A percentile compares a stretch with the other conserved stretches of the same genome.
phyloP scores from a whole-genome alignment of 2,113 vertebrate genomes.

The Progne subis region DNA sequence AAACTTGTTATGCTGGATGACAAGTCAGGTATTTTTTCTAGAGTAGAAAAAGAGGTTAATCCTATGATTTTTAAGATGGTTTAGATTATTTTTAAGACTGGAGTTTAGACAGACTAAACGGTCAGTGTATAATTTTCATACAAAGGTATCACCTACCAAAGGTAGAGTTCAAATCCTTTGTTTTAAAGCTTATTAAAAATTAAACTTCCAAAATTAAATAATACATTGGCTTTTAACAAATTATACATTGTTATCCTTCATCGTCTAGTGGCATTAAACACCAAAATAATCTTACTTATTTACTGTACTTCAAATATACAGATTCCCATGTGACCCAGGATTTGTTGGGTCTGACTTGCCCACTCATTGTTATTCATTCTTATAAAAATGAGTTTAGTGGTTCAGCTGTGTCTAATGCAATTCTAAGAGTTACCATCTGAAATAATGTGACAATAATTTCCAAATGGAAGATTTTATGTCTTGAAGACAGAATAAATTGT shows the following conservation, averaged over 20 bases:
- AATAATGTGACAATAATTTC: neutral
- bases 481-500: neutral
- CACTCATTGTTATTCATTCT: neutral
- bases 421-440: neutral
- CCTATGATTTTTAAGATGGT: neutral
- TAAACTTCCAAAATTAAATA: neutral
- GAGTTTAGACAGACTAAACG: neutral
- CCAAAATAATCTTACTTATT: neutral
- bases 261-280: neutral
- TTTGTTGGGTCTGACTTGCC: neutral
- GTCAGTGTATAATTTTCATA: neutral
- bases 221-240: neutral
- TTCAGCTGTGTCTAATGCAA: neutral
- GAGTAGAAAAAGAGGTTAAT: slow-evolving; percentile 56
- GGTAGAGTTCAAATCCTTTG: neutral
- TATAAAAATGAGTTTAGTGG: neutral
- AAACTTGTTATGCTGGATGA: slow-evolving; percentile 84
- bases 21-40: slow-evolving; percentile 81
- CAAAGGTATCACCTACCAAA: neutral
- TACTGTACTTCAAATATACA: neutral
- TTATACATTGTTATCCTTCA: neutral
- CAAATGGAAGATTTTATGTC: neutral
- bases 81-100: neutral
- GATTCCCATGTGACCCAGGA: neutral
- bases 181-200: neutral